Percentiles rank a stretch among this genome's conserved stretches.
phyloP scores from a whole-genome alignment of 1,140 invertebrate genomes.

The Polypedilum pembai region DNA sequence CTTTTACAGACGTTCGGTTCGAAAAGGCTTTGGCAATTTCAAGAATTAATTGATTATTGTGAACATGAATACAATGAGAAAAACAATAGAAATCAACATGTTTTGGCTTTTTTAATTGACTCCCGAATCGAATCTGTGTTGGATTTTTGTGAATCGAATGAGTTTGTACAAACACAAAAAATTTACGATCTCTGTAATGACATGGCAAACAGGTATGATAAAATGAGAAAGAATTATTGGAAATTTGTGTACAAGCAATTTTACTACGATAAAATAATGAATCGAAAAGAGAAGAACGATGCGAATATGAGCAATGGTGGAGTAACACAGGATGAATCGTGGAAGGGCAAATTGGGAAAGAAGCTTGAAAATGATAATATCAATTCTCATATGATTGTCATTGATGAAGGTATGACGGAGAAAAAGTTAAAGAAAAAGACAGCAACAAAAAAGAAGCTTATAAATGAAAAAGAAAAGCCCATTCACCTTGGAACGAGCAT shows the following conservation, averaged over 20 bases:
- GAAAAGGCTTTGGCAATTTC: not conserved
- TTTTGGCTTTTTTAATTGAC: not conserved
- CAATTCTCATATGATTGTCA: no score
- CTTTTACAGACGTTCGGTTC: not conserved
- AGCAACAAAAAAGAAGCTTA: no score
- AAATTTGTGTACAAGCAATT: conserved; percentile 51
- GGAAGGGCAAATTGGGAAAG: no score
- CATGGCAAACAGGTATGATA: conserved; percentile 64
- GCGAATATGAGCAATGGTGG: no score
- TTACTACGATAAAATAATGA: not conserved
- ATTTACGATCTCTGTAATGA: conserved; percentile 40
- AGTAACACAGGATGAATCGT: no score
- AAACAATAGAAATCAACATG: not conserved
- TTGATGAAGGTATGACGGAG: no score
- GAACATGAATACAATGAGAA: not conserved
- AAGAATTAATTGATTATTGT: conserved; percentile 1
- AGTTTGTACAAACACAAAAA: not conserved
- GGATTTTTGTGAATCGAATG: not conserved
- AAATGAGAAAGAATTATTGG: conserved; percentile 74
- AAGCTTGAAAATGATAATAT: no score
- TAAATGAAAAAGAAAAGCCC: no score
- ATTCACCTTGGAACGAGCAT: no score
- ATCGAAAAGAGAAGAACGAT: not conserved
- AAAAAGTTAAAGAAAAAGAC: no score
- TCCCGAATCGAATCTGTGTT: not conserved